Conservation (phyloP, 1,140 invertebrate genomes). For the Leptinotarsa lineolata region DNA sequence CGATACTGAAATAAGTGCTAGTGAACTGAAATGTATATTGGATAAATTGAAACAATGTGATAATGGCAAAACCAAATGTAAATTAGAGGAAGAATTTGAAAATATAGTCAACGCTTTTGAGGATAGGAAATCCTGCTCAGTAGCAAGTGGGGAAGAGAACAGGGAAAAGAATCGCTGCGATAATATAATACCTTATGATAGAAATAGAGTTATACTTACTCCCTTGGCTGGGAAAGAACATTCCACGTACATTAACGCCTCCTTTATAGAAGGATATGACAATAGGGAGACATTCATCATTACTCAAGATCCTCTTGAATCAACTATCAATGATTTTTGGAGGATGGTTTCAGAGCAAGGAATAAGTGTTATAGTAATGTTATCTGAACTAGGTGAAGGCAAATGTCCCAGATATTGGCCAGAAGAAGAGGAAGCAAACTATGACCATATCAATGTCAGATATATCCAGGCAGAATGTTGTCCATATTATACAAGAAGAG, state of each 20-base stretch:
- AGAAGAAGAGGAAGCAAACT: constrained; percentile 80
- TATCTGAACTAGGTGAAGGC: constrained; percentile 79
- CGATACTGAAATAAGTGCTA: constrained; percentile 83
- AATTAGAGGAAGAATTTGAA: constrained; percentile 86
- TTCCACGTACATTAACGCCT: constrained; percentile 96
- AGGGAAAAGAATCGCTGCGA: constrained; percentile 85
- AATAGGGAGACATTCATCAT: constrained; percentile 93
- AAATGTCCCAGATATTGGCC: constrained; percentile 93
- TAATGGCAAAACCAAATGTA: constrained; percentile 66
- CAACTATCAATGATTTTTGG: constrained; percentile 93
- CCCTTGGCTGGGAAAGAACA: constrained; percentile 82
- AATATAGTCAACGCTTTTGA: constrained; percentile 81
- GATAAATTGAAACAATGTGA: constrained; percentile 73
- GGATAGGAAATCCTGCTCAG: constrained; percentile 78
- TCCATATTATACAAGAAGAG: constrained; percentile 82
- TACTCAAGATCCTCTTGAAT: constrained; percentile 90
- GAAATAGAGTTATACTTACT: constrained; percentile 84
- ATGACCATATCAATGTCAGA: constrained; percentile 83
- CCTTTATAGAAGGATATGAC: constrained; percentile 95
- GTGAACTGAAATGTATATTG: constrained; percentile 69
- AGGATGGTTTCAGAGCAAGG: constrained; percentile 94
- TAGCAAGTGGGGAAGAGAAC: constrained; percentile 83
- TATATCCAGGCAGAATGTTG: constrained; percentile 86
- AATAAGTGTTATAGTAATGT: constrained; percentile 90
- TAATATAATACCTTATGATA: constrained; percentile 87